phyloP scores from a whole-genome alignment of 2,113 vertebrate species.

The Melanotaenia duboulayi region DNA sequence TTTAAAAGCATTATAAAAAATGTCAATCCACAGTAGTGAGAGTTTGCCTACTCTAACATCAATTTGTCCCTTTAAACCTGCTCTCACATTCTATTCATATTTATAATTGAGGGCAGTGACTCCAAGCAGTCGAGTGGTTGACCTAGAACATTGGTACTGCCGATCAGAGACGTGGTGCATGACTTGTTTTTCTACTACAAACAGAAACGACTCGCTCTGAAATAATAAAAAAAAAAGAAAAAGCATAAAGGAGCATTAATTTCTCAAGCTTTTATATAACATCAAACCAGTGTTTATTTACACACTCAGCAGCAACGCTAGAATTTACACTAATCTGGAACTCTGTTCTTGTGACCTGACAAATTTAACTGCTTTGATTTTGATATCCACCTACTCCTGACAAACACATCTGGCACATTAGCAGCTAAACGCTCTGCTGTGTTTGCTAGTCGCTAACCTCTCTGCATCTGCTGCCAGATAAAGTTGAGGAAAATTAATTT shows the following conservation, averaged over 20 bases:
- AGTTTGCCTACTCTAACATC: slow-evolving; percentile 27
- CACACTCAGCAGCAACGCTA: not conserved
- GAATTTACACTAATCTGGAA: not conserved
- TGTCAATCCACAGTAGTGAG: slow-evolving; percentile 45
- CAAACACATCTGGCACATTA: slow-evolving; percentile 7
- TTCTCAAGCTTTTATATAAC: not conserved
- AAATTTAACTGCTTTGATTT: not conserved
- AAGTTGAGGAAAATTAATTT: not conserved
- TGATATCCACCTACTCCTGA: slow-evolving; percentile 3
- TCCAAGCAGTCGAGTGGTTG: slow-evolving; percentile 23
- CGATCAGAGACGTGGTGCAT: not conserved
- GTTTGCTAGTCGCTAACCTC: not conserved
- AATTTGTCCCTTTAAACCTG: slow-evolving; percentile 35
- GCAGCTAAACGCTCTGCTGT: not conserved
- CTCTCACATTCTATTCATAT: slow-evolving; percentile 29
- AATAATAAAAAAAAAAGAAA: not conserved
- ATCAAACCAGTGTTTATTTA: not conserved
- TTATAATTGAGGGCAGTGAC: slow-evolving; percentile 34
- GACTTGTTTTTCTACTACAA: slow-evolving; percentile 20
- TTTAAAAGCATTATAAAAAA: slow-evolving; percentile 64
- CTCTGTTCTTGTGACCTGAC: not conserved
- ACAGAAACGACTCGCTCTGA: slow-evolving; percentile 2
- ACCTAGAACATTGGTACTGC: slow-evolving; percentile 30
- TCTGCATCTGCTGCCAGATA: not conserved
- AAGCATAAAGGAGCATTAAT: not conserved